These are phyloP conservation scores for Furcula furcula DNA, from an alignment of 2,888 invertebrate genomes.

Conservation along the genomic window DNA sequence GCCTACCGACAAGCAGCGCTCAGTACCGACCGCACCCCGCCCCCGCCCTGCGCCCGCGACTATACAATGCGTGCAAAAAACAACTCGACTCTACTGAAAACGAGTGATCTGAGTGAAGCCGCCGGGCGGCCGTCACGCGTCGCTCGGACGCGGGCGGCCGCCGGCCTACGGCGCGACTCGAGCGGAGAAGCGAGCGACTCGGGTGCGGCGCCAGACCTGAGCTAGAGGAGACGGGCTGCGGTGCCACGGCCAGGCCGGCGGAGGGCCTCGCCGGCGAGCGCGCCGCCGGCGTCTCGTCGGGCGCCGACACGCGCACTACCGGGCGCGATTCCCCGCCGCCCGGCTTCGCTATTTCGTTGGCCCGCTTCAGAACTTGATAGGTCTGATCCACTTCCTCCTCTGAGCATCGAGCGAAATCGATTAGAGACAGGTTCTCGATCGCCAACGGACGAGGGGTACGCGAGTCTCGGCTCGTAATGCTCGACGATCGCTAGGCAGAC, in stretches of 20 bases:
- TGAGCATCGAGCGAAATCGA: conserved; percentile 73
- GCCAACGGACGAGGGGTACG: conserved; percentile 29
- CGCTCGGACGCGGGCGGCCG: conserved; percentile 40
- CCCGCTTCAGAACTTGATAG: conserved; percentile 97
- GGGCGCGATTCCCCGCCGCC: conserved; percentile 77
- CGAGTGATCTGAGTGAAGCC: conserved; percentile 73
- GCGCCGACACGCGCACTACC: conserved; percentile 71
- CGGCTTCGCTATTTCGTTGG: conserved; percentile 91
- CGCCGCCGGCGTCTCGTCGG: conserved; percentile 61
- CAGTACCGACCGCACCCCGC: conserved; percentile 68
- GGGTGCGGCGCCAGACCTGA: conserved; percentile 84
- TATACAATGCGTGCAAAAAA: conserved; percentile 73
- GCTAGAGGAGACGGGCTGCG: conserved; percentile 85
- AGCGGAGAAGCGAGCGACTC: conserved; percentile 66
- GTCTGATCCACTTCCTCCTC: conserved; percentile 93
- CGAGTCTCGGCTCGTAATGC: conserved; percentile 25
- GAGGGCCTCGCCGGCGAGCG: conserved; percentile 73
- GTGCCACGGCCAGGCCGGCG: conserved; percentile 83
- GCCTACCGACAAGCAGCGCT: conserved; percentile 78
- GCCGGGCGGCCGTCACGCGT: conserved; percentile 49
- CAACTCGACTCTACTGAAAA: conserved; percentile 74
- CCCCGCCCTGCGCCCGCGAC: conserved; percentile 73
- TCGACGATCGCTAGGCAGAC: conserved; percentile 27
- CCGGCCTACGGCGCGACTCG: conserved; percentile 64
- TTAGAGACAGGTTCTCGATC: conserved; percentile 52